Evolutionary conservation across 2,797 vertebrate genomes (phyloP).

Genomic region (Myiotriccus ornatus): DNA sequence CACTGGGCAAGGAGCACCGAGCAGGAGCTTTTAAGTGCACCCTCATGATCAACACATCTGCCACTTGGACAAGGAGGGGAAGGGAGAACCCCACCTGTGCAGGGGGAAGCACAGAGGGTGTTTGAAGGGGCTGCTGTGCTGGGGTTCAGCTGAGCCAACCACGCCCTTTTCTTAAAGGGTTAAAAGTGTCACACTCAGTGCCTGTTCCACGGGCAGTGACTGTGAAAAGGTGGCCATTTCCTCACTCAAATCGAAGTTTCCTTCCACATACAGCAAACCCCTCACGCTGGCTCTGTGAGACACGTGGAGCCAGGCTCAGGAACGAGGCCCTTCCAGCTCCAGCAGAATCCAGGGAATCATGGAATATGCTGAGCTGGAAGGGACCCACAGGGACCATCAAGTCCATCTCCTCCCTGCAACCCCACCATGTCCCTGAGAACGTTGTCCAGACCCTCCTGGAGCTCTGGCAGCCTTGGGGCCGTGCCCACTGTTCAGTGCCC

Average conservation of each 20-base stretch:
- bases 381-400: background rate
- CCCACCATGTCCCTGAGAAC: background rate
- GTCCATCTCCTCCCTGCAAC: rapidly evolving
- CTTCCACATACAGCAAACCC: rapidly evolving
- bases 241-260: background rate
- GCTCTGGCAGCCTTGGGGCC: background rate
- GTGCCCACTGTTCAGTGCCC: background rate
- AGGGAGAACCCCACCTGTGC: background rate
- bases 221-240: background rate
- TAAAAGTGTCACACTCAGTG: background rate
- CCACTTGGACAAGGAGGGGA: background rate
- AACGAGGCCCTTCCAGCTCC: rapidly evolving
- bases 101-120: rapidly evolving
- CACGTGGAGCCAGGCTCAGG: rapidly evolving
- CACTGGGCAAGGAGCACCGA: background rate
- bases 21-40: rapidly evolving
- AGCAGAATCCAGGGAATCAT: background rate
- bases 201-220: background rate
- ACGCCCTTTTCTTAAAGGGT: rapidly evolving
- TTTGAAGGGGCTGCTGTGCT: background rate
- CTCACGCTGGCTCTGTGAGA: rapidly evolving
- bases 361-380: background rate
- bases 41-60: background rate
- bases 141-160: background rate
- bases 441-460: background rate